Evolutionary conservation across 2,888 invertebrate genomes (phyloP), one percentile per base, ranked within the genome.

Genomic region (Drosophila trichaetosa): DNA sequence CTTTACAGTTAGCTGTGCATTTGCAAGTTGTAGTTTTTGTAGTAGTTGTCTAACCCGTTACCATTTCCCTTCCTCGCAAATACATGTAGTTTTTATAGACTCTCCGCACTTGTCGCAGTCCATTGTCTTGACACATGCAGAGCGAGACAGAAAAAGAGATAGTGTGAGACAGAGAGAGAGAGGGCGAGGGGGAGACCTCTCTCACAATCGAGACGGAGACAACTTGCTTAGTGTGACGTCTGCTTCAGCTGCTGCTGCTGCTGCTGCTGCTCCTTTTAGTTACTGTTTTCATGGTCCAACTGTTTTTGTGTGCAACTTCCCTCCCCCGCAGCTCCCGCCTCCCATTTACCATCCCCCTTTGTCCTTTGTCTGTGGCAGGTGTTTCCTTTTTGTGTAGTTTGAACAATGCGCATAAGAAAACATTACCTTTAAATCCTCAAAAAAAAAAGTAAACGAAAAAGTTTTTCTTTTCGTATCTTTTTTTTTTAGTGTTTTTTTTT

Each of bases 21-120:
- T 87, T 87, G 89, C 89, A 89, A 87, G 86, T 87, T 87, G 89
- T 81, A 80, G 78, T 80, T 83, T 80, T 72, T 73, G 66, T 75
- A 56, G 61, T 53, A 58, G 67, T 58, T 63, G 38, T 42, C 74
- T 56, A 38, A 56, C 38, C 56, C 38, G 33, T 21, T 34, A 31
- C 31, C n/a, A 21, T n/a, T 34, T 34, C 16, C 33, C 52, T n/a
- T 16, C 7, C 11, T 34, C 38, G 56, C 33, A 29, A 53, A 59
- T 66, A 66, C 79, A 73, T 88, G 75, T 74, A 69, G 79, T 88
- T 86, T 85, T 86, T 83, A 86, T 86, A 83, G 85, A 88, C 87
- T 79, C 29, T 33, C 86, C 64, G 83, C 87, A 87, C 83, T 84
- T 84, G 87, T 84, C 87, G 78, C 80, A 86, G 80, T 76, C 89